These are phyloP conservation scores for Istiophorus platypterus DNA, from an alignment of 2,113 vertebrate species.

Conservation along the genomic window DNA sequence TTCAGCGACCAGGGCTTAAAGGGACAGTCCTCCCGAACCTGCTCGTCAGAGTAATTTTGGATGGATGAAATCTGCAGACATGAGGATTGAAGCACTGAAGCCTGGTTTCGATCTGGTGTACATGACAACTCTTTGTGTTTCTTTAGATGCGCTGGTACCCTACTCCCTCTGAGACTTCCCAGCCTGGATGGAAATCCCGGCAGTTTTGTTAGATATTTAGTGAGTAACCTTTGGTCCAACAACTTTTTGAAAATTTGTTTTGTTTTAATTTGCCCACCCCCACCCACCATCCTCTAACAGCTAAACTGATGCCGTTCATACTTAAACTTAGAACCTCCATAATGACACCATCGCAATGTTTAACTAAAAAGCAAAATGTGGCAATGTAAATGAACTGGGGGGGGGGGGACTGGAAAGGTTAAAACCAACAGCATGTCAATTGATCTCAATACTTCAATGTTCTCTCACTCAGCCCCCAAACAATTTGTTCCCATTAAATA, in stretches of 20 bases:
- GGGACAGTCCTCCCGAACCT: conserved; percentile 46
- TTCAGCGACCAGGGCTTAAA: conserved; percentile 64
- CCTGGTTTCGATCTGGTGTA: conserved; percentile 59
- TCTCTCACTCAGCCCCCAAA: neutral
- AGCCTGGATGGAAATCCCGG: conserved; percentile 98
- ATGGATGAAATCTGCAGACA: conserved; percentile 14
- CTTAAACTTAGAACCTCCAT: conserved; percentile 14
- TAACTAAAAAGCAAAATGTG: conserved; percentile 8
- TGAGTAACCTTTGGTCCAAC: conserved; percentile 80
- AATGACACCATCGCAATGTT: neutral
- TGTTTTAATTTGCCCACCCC: conserved; percentile 9
- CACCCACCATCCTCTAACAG: conserved; percentile 13
- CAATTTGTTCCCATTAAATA: neutral
- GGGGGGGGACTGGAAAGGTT: too few relatives aligned
- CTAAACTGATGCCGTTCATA: conserved; percentile 27
- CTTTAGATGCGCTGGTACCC: conserved; percentile 98
- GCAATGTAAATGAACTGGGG: neutral
- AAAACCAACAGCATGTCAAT: too few relatives aligned
- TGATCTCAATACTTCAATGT: too few relatives aligned
- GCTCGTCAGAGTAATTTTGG: neutral
- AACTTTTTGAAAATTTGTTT: neutral
- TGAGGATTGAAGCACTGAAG: conserved; percentile 35
- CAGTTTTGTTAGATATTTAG: conserved; percentile 94
- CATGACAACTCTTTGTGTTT: conserved; percentile 67
- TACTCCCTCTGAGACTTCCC: conserved; percentile 91